These are phyloP conservation scores for Phyllopteryx taeniolatus DNA, from an alignment of 2,113 vertebrate genomes.

Conservation along the genomic window DNA sequence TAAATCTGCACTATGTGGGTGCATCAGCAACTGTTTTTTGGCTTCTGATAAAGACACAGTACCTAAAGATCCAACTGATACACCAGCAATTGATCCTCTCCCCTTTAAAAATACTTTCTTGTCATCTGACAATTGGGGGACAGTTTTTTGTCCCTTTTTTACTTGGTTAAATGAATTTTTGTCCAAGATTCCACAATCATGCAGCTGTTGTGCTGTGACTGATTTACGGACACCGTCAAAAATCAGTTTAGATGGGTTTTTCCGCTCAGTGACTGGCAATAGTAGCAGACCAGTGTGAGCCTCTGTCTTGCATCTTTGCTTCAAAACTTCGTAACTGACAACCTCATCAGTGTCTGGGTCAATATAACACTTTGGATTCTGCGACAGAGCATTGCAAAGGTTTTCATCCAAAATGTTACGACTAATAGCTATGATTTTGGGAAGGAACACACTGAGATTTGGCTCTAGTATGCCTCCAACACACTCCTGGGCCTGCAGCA, in stretches of 20 bases:
- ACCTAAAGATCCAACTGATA: slow-evolving; percentile 35
- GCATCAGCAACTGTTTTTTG: slow-evolving; percentile 41
- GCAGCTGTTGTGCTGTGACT: slow-evolving; percentile 78
- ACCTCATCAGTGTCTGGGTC: slow-evolving; percentile 81
- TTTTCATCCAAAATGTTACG: slow-evolving; percentile 85
- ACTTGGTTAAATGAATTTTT: slow-evolving; percentile 77
- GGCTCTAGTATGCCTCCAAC: slow-evolving; percentile 90
- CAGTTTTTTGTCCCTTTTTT: slow-evolving; percentile 79
- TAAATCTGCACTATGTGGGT: slow-evolving; percentile 37
- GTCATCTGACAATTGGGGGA: slow-evolving; percentile 77
- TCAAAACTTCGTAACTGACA: slow-evolving; percentile 80
- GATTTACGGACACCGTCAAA: slow-evolving; percentile 82
- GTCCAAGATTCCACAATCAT: slow-evolving; percentile 80
- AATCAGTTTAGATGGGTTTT: slow-evolving; percentile 78
- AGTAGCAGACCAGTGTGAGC: slow-evolving; percentile 82
- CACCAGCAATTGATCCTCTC: slow-evolving; percentile 64
- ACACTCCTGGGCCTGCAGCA: slow-evolving; percentile 88
- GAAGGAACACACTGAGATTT: slow-evolving; percentile 86
- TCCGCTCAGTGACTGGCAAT: slow-evolving; percentile 76
- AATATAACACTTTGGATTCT: slow-evolving; percentile 81
- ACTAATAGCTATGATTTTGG: slow-evolving; percentile 83
- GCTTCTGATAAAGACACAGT: slow-evolving; percentile 44
- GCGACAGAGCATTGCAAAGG: slow-evolving; percentile 75
- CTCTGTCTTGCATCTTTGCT: slow-evolving; percentile 83
- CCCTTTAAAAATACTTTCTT: slow-evolving; percentile 80